These are phyloP conservation scores for Cerastis leucographa DNA, from an alignment of 2,888 invertebrate species.

Conservation along the genomic window DNA sequence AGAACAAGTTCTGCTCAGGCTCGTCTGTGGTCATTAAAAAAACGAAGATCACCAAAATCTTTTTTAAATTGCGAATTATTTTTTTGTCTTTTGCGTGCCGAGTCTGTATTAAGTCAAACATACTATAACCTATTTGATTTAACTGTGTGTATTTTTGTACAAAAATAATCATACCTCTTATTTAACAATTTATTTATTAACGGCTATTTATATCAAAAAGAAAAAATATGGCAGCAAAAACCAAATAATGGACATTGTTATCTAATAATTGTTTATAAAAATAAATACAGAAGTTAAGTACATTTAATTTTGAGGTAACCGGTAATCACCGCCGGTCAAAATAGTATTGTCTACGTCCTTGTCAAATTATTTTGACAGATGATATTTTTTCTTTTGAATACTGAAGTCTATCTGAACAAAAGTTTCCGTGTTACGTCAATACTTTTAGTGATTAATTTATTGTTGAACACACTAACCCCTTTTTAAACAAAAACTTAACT, in stretches of 20 bases:
- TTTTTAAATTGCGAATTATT: neutral
- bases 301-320: neutral
- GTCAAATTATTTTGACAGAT: neutral
- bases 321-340: neutral
- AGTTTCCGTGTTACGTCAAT: neutral
- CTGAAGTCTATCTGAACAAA: neutral
- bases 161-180: neutral
- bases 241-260: neutral
- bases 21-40: neutral
- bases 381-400: neutral
- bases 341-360: neutral
- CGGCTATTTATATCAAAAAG: neutral
- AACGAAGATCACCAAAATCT: neutral
- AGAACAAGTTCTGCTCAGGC: neutral
- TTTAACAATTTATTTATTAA: constrained; percentile 14
- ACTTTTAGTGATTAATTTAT: neutral
- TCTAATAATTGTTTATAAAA: neutral
- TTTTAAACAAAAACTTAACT: neutral
- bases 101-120: neutral
- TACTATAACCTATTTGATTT: neutral
- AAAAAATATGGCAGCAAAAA: neutral
- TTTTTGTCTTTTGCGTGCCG: neutral
- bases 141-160: constrained; percentile 5
- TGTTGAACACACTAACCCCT: neutral
- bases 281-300: neutral